Evolutionary conservation across 2,113 vertebrate species (phyloP).

Genomic region (Fukomys damarensis): DNA sequence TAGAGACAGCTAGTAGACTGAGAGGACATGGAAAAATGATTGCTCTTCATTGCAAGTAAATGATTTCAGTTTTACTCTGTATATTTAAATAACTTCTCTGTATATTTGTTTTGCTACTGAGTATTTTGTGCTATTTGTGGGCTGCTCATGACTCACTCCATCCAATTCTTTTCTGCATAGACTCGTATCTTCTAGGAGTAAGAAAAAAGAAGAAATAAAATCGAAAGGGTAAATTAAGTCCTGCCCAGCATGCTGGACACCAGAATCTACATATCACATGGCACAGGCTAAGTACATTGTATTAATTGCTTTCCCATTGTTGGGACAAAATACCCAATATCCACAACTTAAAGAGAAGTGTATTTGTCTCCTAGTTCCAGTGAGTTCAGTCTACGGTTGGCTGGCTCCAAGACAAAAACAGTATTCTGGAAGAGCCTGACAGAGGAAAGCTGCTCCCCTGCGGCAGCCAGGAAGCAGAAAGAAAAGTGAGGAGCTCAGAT

Average conservation of each 20-base stretch:
- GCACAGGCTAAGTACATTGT: background rate
- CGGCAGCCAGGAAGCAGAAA: background rate
- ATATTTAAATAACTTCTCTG: no score
- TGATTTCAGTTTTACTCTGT: background rate
- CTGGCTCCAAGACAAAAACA: background rate
- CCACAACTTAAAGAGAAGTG: background rate
- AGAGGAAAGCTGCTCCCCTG: background rate
- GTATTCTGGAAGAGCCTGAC: background rate
- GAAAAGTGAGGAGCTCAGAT: background rate
- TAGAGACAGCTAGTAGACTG: background rate
- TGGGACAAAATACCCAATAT: background rate
- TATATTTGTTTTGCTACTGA: accelerated
- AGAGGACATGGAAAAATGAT: background rate
- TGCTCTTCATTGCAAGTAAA: background rate
- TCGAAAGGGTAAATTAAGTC: background rate
- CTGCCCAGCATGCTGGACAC: background rate
- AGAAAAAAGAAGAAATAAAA: background rate
- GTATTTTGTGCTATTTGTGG: background rate
- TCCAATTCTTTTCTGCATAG: no score
- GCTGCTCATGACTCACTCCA: accelerated
- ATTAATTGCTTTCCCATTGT: background rate
- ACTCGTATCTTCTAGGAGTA: background rate
- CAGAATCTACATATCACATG: background rate
- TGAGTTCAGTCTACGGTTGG: background rate
- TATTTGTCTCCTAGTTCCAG: background rate